Base-by-base conservation (phyloP, 2,113 vertebrate species). In the Anarhynchus alexandrinus region DNA sequence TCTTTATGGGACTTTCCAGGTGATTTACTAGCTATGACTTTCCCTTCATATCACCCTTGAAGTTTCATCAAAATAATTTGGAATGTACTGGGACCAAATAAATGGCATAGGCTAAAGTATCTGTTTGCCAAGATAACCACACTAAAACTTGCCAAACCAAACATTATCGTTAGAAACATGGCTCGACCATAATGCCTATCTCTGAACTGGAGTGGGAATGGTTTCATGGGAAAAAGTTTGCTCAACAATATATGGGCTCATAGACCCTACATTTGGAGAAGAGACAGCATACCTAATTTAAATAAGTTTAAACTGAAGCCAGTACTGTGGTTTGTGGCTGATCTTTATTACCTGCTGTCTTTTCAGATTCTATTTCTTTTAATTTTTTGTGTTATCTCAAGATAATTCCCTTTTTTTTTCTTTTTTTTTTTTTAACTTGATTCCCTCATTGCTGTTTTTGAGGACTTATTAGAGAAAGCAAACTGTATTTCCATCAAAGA, bases 51-150 rank as follows among this genome's bases (percentile, higher is more conserved):
- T 91, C 59, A 86, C 88, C 84, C 79, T 71, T 76, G 64, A 92
- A 88, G 65, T 87, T 97, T 94, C 74, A 69, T 96, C 47, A 61
- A 92, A 97, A 94, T 82, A 79, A 88, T 94, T 69, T 91, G 57
- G 80, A 86, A 92, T 67, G 52, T 91, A 30, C 82, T 93, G 86
- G 80, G 34, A 72, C 82, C 83, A 96, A 95, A 96, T 84, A 81
- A 73, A 94, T 70, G 71, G 58, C 82, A 77, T 69, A 36, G 85
- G 70, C 54, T 69, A 47, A 89, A 94, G 76, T 21, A 64, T 52
- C 43, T 52, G 22, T 96, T 93, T 96, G 91, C 95, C 83, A 89
- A 93, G 52, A 67, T 59, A 96, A 93, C 88, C 92, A 84, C 47
- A 38, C 13, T 74, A 38, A 74, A 78, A 73, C 61, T 52, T 91